Percentiles rank a stretch among this genome's conserved stretches.
Evolutionary conservation across 2,888 invertebrate species (phyloP).

Genomic region (Argynnis bischoffii): DNA sequence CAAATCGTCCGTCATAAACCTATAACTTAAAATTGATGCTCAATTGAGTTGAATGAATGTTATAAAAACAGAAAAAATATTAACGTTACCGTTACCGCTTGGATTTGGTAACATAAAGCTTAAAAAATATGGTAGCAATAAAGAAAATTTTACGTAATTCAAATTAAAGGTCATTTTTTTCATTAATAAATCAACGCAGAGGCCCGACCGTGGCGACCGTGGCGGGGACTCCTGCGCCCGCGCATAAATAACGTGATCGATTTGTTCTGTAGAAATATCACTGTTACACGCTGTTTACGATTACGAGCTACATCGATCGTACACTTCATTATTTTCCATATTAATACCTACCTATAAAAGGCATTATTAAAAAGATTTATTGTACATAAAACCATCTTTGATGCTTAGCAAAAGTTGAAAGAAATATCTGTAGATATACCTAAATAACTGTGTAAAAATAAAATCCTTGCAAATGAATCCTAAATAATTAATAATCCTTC

Average conservation of each 20-base stretch:
- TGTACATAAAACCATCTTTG: not conserved
- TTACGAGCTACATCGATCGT: constrained; percentile 20
- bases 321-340: constrained; percentile 11
- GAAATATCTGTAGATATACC: not conserved
- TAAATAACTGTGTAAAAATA: no score
- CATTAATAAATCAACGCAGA: constrained; percentile 38
- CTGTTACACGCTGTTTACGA: constrained; percentile 32
- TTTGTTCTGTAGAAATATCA: constrained; percentile 23
- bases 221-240: constrained; percentile 5
- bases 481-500: constrained; percentile 6
- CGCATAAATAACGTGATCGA: constrained; percentile 39
- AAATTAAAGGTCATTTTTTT: constrained; percentile 40
- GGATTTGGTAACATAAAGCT: constrained; percentile 10
- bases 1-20: no score
- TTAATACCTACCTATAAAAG: not conserved
- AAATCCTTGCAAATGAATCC: no score
- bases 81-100: constrained; percentile 4
- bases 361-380: not conserved
- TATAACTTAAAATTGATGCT: not conserved
- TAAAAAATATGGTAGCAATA: constrained; percentile 25
- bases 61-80: not conserved
- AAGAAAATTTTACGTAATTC: constrained; percentile 37
- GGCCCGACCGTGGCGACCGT: constrained; percentile 31
- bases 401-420: not conserved
- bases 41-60: constrained; percentile 5